Evolutionary conservation across 2,113 vertebrate genomes (phyloP).

Genomic region (Oplegnathus fasciatus): DNA sequence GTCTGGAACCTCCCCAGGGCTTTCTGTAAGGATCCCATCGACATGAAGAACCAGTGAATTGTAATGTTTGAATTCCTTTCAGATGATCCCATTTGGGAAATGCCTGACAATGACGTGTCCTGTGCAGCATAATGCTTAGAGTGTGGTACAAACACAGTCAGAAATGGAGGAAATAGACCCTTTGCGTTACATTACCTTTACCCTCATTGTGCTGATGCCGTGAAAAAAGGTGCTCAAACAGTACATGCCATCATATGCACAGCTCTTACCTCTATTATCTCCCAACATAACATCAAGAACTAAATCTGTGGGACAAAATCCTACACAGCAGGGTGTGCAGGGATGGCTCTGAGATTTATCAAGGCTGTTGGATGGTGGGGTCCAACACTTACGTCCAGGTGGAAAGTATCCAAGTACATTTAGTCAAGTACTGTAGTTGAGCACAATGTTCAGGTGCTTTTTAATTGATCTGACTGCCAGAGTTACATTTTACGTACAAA

Average conservation of each 20-base stretch:
- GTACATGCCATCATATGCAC: background rate
- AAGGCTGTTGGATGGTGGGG: background rate
- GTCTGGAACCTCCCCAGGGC: background rate
- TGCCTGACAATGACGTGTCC: background rate
- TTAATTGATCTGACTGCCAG: background rate
- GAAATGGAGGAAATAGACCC: background rate
- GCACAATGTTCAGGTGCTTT: background rate
- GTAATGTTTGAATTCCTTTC: slow-evolving; percentile 14
- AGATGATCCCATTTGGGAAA: slow-evolving; percentile 20
- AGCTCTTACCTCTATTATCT: background rate
- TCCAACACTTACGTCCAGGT: background rate
- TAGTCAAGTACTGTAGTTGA: background rate
- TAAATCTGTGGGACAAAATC: background rate
- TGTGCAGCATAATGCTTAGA: background rate
- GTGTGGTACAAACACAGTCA: background rate
- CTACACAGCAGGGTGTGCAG: background rate
- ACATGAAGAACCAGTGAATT: slow-evolving; percentile 8
- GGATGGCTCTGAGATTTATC: background rate
- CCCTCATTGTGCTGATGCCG: background rate
- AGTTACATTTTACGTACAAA: background rate
- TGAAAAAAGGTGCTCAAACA: background rate
- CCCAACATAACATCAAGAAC: background rate
- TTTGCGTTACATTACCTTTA: background rate
- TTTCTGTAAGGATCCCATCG: slow-evolving; percentile 3
- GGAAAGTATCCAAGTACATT: background rate